Conservation (phyloP, 2,888 invertebrate genomes). For the Tridacna crocea region DNA sequence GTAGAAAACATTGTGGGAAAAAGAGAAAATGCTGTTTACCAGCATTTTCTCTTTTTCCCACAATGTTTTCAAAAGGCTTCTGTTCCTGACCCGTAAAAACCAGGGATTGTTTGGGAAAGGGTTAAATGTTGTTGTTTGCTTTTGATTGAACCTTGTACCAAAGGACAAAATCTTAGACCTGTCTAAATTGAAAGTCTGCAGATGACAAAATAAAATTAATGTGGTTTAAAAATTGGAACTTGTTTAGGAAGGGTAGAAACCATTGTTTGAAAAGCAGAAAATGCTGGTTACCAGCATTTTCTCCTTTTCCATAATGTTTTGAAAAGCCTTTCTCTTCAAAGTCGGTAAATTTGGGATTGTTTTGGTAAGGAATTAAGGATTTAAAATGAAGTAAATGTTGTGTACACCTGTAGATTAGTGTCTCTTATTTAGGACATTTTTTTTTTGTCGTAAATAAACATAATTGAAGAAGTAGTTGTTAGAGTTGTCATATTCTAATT, state of each 20-base stretch:
- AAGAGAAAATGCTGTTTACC: neutral
- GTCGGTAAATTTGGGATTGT: neutral
- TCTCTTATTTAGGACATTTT: conserved; percentile 2
- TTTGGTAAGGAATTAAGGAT: too few species aligned
- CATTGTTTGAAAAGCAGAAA: neutral
- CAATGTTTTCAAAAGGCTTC: neutral
- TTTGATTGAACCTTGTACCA: too few species aligned
- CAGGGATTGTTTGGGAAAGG: too few species aligned
- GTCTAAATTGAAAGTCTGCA: too few species aligned
- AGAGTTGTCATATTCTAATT: neutral
- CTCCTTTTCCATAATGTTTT: neutral
- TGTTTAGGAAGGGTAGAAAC: too few species aligned
- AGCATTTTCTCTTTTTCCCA: conserved; percentile 4
- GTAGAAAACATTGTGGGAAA: conserved; percentile 2
- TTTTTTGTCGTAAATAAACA: conserved; percentile 1
- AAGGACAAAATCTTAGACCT: too few species aligned
- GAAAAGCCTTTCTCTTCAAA: neutral
- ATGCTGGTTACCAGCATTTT: neutral
- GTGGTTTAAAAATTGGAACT: too few species aligned
- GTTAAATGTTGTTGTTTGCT: too few species aligned
- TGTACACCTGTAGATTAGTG: conserved; percentile 1
- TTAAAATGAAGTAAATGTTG: neutral
- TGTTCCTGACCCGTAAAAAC: neutral
- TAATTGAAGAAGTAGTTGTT: neutral
- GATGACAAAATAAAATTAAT: too few species aligned